Conservation (phyloP, 2,797 vertebrate species). For the Manis javanica region DNA sequence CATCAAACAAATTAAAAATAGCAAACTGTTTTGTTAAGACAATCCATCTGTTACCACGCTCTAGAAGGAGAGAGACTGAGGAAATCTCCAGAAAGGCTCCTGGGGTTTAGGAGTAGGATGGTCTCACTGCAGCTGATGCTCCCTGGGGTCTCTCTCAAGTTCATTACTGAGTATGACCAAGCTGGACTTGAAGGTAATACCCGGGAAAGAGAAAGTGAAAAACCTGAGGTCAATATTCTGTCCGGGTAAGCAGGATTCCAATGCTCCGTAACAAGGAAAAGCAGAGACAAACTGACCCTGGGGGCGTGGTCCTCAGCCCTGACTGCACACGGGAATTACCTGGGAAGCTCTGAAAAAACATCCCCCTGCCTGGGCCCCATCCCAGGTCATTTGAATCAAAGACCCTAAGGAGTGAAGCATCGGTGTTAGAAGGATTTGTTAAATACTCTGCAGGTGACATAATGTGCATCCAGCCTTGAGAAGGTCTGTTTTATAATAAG, state of each 20-base stretch:
- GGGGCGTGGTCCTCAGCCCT: neutral
- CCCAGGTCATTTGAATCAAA: conserved; percentile 30
- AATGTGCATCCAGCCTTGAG: conserved; percentile 6
- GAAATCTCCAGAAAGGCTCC: neutral
- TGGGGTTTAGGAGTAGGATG: neutral
- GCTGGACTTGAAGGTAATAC: neutral
- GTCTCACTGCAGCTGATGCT: neutral
- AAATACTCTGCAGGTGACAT: conserved; percentile 21
- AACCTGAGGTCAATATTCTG: neutral
- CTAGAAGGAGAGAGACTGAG: conserved; percentile 31
- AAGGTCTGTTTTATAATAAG: conserved; percentile 38
- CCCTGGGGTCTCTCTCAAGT: neutral
- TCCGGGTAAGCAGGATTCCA: neutral
- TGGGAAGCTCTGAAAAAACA: neutral
- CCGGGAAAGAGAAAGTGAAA: conserved; percentile 39
- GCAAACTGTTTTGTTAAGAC: conserved; percentile 60
- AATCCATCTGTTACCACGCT: conserved; percentile 60
- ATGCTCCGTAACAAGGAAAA: neutral
- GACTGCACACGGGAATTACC: neutral
- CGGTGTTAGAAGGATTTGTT: neutral
- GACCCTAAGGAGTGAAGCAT: neutral
- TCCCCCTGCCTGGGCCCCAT: neutral
- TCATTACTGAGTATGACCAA: conserved; percentile 33
- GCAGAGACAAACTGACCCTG: neutral
- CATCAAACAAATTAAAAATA: conserved; percentile 67